A percentile compares a stretch with the other conserved stretches of the same genome.
Conservation (phyloP, 2,797 vertebrate species). For the Garrulus glandarius region DNA sequence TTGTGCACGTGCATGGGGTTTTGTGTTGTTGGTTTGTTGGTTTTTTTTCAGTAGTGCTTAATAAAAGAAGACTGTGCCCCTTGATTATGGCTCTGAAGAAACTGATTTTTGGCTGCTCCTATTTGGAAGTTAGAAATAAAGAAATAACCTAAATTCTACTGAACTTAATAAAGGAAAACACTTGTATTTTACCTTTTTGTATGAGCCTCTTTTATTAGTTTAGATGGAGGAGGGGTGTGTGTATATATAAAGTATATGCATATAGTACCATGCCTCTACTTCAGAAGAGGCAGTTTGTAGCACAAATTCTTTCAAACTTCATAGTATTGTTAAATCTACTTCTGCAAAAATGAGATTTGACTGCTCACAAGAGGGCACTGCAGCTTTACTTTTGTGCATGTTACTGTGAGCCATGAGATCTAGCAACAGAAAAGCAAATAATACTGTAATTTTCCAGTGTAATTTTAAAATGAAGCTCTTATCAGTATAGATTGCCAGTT, state of each 20-base stretch:
- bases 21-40: not conserved
- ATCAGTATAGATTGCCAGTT: not conserved
- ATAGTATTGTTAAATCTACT: not conserved
- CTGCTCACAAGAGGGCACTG: slow-evolving; percentile 51
- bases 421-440: not conserved
- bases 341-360: not conserved
- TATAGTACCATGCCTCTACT: rapidly evolving
- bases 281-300: not conserved
- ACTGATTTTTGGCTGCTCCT: not conserved
- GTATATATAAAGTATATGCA: rapidly evolving
- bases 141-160: not conserved
- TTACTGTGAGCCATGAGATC: not conserved
- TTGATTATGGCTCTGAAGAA: not conserved
- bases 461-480: not conserved
- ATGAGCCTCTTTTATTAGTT: not conserved
- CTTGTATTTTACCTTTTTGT: not conserved
- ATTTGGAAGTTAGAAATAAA: not conserved
- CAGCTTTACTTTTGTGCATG: not conserved
- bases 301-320: not conserved
- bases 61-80: not conserved
- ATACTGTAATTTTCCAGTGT: not conserved
- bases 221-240: not conserved
- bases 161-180: not conserved
- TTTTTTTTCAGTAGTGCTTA: not conserved
- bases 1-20: rapidly evolving